Conservation (phyloP, 1,140 invertebrate species). For the Phenacoccus solenopsis region DNA sequence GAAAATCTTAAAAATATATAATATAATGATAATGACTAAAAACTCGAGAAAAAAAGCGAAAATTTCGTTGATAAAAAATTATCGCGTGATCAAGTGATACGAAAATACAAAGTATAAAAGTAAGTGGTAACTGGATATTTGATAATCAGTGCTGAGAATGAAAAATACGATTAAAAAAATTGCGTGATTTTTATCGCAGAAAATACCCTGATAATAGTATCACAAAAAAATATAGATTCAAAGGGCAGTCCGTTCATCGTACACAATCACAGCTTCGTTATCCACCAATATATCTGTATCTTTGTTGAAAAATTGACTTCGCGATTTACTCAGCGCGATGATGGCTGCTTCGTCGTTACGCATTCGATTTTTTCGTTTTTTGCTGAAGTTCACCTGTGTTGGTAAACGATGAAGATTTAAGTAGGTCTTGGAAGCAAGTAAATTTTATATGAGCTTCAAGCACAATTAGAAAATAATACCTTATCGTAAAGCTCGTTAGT, state of each 20-base stretch:
- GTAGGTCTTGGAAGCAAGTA: background rate
- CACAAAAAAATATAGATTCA: slow-evolving; percentile 29
- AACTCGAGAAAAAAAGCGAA: background rate
- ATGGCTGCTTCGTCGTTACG: slow-evolving; percentile 58
- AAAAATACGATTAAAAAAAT: background rate
- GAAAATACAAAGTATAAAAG: no score
- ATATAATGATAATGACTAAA: background rate
- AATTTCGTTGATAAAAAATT: background rate
- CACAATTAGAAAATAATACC: no score
- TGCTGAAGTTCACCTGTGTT: slow-evolving; percentile 51
- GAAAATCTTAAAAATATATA: no score
- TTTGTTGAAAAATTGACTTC: slow-evolving; percentile 46
- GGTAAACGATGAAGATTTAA: background rate
- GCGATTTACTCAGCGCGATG: slow-evolving; percentile 56
- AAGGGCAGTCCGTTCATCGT: slow-evolving; percentile 56
- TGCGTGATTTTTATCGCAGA: background rate
- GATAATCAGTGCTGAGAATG: background rate
- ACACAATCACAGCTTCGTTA: slow-evolving; percentile 57
- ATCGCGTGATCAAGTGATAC: no score
- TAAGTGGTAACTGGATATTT: background rate
- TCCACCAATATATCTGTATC: slow-evolving; percentile 45
- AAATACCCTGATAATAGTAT: background rate
- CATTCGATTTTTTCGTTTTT: slow-evolving; percentile 58
- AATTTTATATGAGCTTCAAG: no score
- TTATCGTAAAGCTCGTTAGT: background rate